Percentiles rank a stretch among this genome's conserved stretches.
These are phyloP conservation scores for Naja naja DNA, from an alignment of 2,113 vertebrate genomes.

Conservation along the genomic window DNA sequence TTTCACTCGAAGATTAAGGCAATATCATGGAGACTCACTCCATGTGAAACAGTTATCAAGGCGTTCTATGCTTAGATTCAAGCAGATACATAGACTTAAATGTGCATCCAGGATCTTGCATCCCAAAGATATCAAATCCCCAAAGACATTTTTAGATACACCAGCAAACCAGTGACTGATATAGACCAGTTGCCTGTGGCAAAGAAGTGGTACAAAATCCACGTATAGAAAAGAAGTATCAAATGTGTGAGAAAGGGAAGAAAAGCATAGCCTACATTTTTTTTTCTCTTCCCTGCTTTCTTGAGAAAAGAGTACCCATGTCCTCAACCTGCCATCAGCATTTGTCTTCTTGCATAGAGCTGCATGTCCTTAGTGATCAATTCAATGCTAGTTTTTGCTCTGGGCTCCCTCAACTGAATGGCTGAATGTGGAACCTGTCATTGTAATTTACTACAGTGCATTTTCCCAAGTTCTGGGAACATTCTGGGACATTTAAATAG, in stretches of 20 bases:
- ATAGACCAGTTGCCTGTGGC: not conserved
- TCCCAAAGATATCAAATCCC: not conserved
- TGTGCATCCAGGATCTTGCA: not conserved
- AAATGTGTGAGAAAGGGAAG: not conserved
- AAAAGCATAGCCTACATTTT: not conserved
- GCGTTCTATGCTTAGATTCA: not conserved
- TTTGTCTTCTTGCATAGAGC: not conserved
- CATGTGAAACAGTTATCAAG: not conserved
- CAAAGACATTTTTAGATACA: not conserved
- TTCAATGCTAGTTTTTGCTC: not conserved
- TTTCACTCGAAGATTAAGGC: not conserved
- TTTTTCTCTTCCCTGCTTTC: not conserved
- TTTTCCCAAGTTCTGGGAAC: not conserved
- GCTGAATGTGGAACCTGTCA: not conserved
- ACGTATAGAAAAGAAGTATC: not conserved
- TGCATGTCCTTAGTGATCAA: not conserved
- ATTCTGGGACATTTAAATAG: not conserved
- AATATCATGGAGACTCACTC: not conserved
- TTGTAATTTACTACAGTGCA: not conserved
- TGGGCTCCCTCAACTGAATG: not conserved
- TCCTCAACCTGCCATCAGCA: not conserved
- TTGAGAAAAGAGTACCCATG: not conserved
- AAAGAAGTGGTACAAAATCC: not conserved
- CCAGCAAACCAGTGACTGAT: not conserved
- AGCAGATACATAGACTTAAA: not conserved